phyloP scores from a whole-genome alignment of 2,888 invertebrate genomes.

The Eugnorisma glareosa region DNA sequence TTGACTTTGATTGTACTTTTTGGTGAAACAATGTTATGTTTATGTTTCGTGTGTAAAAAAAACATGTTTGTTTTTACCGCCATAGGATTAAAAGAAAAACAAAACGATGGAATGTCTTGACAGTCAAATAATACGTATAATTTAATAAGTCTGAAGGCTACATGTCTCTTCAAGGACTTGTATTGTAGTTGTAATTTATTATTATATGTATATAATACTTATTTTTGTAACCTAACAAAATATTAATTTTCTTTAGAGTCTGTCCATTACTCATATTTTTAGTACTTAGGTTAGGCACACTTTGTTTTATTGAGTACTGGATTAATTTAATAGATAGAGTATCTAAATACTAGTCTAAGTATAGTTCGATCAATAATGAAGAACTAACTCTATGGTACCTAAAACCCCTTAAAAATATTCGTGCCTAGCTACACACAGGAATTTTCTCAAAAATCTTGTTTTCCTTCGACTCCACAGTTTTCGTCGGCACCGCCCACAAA shows the following conservation, averaged over 20 bases:
- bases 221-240: constrained; percentile 19
- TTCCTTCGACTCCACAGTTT: constrained; percentile 70
- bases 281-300: background rate
- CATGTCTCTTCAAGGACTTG: constrained; percentile 6
- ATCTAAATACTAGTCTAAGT: background rate
- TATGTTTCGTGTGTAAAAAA: constrained; percentile 29
- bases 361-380: background rate
- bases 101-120: background rate
- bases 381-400: background rate
- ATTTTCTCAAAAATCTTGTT: background rate
- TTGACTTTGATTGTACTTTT: constrained; percentile 36
- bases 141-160: constrained; percentile 9
- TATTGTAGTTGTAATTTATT: background rate
- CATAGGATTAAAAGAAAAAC: constrained; percentile 7
- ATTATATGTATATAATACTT: background rate
- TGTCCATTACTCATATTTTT: background rate
- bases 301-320: background rate
- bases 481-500: constrained; percentile 76
- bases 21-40: background rate
- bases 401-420: background rate
- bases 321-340: background rate
- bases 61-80: constrained; percentile 19
- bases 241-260: background rate
- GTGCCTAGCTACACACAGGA: background rate
- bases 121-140: constrained; percentile 5